Evolutionary conservation across 2,888 invertebrate genomes (phyloP).

Genomic region (Creontiades dilutus): DNA sequence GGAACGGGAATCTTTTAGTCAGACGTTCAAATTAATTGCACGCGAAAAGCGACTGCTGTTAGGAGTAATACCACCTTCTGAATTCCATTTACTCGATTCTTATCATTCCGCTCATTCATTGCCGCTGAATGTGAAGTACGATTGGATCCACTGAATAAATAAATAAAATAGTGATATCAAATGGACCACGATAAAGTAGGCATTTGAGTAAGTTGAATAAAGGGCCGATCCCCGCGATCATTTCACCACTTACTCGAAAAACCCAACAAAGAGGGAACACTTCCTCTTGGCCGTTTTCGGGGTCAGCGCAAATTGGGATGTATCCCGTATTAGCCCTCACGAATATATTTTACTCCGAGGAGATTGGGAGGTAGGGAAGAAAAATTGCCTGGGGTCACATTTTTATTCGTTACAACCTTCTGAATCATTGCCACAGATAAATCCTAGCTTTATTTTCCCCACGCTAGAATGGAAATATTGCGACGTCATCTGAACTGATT

Average conservation of each 20-base stretch:
- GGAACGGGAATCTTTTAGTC: too few relatives aligned
- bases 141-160: too few relatives aligned
- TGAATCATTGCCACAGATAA: not conserved
- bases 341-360: constrained; percentile 42
- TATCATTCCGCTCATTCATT: too few relatives aligned
- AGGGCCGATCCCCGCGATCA: not conserved
- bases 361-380: constrained; percentile 19
- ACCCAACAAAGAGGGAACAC: constrained; percentile 43
- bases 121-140: too few relatives aligned
- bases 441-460: not conserved
- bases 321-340: constrained; percentile 18
- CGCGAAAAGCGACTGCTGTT: too few relatives aligned
- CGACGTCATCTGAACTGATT: not conserved
- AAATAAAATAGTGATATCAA: too few relatives aligned
- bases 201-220: not conserved
- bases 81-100: too few relatives aligned
- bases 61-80: too few relatives aligned
- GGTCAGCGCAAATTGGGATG: constrained; percentile 43
- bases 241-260: constrained; percentile 15
- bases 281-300: constrained; percentile 32
- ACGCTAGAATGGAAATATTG: not conserved
- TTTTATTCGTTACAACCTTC: constrained; percentile 53
- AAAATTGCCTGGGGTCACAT: constrained; percentile 32
- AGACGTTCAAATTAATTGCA: too few relatives aligned
- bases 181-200: too few relatives aligned